These are phyloP conservation scores for Crenichthys baileyi DNA, from an alignment of 2,797 vertebrate genomes.

Conservation along the genomic window DNA sequence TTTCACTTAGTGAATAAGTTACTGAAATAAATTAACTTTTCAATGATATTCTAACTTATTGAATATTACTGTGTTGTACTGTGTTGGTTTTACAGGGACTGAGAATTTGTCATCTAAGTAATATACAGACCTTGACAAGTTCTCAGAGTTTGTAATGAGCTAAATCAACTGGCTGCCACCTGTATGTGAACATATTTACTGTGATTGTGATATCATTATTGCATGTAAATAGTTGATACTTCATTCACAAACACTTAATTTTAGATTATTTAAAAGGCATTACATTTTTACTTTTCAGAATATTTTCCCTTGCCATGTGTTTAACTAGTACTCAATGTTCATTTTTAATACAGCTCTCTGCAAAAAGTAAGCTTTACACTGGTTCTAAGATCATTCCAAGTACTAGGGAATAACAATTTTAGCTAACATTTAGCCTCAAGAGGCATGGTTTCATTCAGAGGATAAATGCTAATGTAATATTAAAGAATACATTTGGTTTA, in stretches of 20 bases:
- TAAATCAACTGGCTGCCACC: no score
- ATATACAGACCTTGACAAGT: no score
- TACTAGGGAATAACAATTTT: background rate
- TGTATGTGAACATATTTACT: no score
- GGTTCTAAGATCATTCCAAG: background rate
- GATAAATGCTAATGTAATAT: background rate
- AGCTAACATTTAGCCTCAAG: conserved; percentile 55
- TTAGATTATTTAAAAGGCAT: background rate
- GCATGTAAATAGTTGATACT: background rate
- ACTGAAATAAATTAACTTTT: no score
- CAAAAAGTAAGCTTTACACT: background rate
- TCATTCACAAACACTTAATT: background rate
- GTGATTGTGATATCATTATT: no score
- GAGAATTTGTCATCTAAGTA: no score
- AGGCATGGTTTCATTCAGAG: background rate
- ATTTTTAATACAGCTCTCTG: background rate
- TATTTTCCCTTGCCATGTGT: background rate
- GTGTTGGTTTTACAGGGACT: no score
- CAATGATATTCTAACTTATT: no score
- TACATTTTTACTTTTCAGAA: background rate
- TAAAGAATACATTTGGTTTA: background rate
- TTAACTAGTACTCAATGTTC: background rate
- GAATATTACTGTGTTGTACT: no score
- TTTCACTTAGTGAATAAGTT: no score
- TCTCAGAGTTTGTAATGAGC: no score